Conservation (phyloP, 2,113 vertebrate genomes). For the Vanacampus margaritifer region DNA sequence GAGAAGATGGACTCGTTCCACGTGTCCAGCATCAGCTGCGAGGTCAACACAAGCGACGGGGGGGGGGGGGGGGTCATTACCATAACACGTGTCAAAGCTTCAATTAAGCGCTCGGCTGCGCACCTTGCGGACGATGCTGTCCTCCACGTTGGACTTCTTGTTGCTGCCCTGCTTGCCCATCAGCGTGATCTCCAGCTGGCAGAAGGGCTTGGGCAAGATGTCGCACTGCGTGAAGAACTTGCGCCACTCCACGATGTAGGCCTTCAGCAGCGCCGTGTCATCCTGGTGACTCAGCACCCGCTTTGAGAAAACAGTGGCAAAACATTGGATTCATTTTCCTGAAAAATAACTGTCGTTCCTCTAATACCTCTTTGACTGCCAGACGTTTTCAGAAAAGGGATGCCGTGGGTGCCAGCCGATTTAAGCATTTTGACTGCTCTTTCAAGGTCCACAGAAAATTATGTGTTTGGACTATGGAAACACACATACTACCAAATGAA, state of each 20-base stretch:
- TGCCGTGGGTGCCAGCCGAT: too few species aligned
- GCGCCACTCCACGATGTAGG: constrained; percentile 97
- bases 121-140: constrained; percentile 98
- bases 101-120: constrained; percentile 15
- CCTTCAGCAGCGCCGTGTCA: constrained; percentile 94
- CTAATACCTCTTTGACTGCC: too few species aligned
- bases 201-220: constrained; percentile 92
- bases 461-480: too few species aligned
- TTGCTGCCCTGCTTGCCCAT: constrained; percentile 98
- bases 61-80: too few species aligned
- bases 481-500: too few species aligned
- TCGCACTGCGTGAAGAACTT: constrained; percentile 85
- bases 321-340: neutral
- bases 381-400: too few species aligned
- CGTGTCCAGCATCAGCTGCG: constrained; percentile 95
- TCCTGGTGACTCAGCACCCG: constrained; percentile 97
- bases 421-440: too few species aligned
- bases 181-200: constrained; percentile 86
- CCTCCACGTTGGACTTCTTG: constrained; percentile 97
- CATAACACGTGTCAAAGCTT: neutral
- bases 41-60: neutral
- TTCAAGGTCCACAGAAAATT: too few species aligned
- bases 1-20: constrained; percentile 99
- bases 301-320: constrained; percentile 53
- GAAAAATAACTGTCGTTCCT: neutral